Base-by-base conservation (phyloP, 2,888 invertebrate species). In the Pseudanteris insignis region DNA sequence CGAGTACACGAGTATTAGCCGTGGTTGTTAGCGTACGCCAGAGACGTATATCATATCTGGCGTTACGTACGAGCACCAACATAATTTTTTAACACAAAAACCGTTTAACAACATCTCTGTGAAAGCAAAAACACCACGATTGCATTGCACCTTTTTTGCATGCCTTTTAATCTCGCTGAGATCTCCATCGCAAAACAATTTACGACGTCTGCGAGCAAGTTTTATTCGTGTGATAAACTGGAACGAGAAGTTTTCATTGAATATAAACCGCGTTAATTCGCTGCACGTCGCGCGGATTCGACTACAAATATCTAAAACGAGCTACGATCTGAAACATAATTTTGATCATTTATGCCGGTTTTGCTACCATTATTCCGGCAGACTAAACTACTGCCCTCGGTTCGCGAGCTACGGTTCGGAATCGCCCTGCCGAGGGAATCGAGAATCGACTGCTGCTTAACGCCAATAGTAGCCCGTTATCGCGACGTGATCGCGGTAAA, bases 401-500 rank as follows among this genome's bases (percentile, higher is more conserved):
- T n/a, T n/a, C n/a, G n/a, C n/a, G n/a, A n/a, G n/a, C n/a, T n/a
- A n/a, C n/a, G n/a, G n/a, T n/a, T n/a, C n/a, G n/a, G n/a, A n/a
- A n/a, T n/a, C n/a, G n/a, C n/a, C n/a, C n/a, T 46, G 33, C 61
- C 50, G 32, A 50, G 41, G 30, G 57, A 54, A 53, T 51, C 55
- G 59, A 59, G 60, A 59, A 64, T 64, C 53, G 47, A 63, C 46
- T 34, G 55, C 40, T 11, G 53, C 47, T 33, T 54, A 40, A 46
- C 41, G 40, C 30, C 18, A 30, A 55, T 44, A 18, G 54, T 55
- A 33, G 36, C 33, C 37, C 59, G 50, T 58, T 58, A 37, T 61
- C 60, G 60, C 34, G 34, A 33, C 9, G 9, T 53, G 65, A 75
- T 75, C 75, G 68, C 60, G 53, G 67, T 58, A 69, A 69, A 75